These are phyloP conservation scores for Cephalopholis sonnerati DNA, from an alignment of 2,113 vertebrate genomes.

Conservation along the genomic window DNA sequence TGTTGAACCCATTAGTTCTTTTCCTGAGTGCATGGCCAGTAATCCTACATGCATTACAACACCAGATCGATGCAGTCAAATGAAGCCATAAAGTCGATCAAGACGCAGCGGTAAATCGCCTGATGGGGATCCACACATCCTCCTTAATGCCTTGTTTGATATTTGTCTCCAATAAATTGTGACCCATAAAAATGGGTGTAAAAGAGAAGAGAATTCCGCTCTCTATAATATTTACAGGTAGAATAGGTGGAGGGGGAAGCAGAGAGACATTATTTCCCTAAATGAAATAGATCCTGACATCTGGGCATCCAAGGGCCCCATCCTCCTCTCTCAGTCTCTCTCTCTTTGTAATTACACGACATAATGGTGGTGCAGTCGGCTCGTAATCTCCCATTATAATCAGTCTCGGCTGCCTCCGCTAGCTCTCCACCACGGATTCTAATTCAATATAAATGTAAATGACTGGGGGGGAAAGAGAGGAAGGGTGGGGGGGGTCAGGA, in stretches of 20 bases:
- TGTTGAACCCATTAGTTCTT: conserved; percentile 45
- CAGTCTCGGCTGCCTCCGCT: conserved; percentile 78
- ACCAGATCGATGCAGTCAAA: conserved; percentile 59
- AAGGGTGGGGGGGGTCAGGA: conserved; percentile 39
- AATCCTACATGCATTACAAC: conserved; percentile 59
- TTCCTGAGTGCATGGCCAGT: conserved; percentile 42
- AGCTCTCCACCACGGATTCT: conserved; percentile 73
- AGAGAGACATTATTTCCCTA: conserved; percentile 68
- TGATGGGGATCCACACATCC: conserved; percentile 28
- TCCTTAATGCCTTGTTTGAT: conserved; percentile 47
- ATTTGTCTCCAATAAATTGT: conserved; percentile 66
- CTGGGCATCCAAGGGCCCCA: conserved; percentile 53
- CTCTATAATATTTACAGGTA: conserved; percentile 70
- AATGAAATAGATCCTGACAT: conserved; percentile 76
- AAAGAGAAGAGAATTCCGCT: conserved; percentile 16
- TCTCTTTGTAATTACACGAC: conserved; percentile 80
- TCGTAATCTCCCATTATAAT: conserved; percentile 82
- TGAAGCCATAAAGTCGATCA: conserved; percentile 44
- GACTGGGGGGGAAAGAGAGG: conserved; percentile 51
- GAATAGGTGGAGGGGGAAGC: conserved; percentile 47
- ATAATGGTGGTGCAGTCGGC: conserved; percentile 79
- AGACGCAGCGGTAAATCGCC: conserved; percentile 32
- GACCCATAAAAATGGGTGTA: conserved; percentile 49
- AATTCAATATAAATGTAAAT: conserved; percentile 87
- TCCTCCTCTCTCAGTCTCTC: conserved; percentile 37